Percentiles rank a stretch among this genome's conserved stretches.
These are phyloP conservation scores for Ochropleura leucogaster DNA, from an alignment of 2,888 invertebrate genomes.

Conservation along the genomic window DNA sequence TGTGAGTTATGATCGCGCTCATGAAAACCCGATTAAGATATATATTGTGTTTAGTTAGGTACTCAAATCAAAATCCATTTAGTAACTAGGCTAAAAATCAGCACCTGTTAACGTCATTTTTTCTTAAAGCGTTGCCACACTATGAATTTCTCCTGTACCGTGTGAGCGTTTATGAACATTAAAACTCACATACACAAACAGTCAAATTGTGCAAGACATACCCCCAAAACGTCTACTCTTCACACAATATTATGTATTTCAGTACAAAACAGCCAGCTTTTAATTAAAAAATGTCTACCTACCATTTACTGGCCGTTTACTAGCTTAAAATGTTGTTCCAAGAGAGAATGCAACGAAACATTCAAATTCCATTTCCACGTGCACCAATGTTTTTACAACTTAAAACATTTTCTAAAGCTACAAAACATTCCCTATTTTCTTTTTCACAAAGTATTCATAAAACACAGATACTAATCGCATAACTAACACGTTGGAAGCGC, in stretches of 20 bases:
- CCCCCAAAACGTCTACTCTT: too few species aligned
- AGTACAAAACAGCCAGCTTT: not conserved
- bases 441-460: slow-evolving; percentile 55
- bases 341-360: not conserved
- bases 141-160: too few species aligned
- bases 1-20: slow-evolving; percentile 5
- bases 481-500: slow-evolving; percentile 62
- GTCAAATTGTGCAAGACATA: too few species aligned
- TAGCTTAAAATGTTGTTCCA: not conserved
- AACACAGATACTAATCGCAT: slow-evolving; percentile 56
- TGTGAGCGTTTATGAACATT: too few species aligned
- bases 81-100: too few species aligned
- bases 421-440: slow-evolving; percentile 14
- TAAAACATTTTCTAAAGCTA: slow-evolving; percentile 23
- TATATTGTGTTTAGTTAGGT: too few species aligned
- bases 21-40: too few species aligned
- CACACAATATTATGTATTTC: not conserved
- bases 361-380: slow-evolving; percentile 10
- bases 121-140: too few species aligned
- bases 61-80: too few species aligned
- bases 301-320: too few species aligned
- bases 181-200: too few species aligned
- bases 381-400: slow-evolving; percentile 16
- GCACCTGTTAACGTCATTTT: too few species aligned
- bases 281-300: not conserved